These are phyloP conservation scores for Aphrophora alni DNA, from an alignment of 2,888 invertebrate species.

Conservation along the genomic window DNA sequence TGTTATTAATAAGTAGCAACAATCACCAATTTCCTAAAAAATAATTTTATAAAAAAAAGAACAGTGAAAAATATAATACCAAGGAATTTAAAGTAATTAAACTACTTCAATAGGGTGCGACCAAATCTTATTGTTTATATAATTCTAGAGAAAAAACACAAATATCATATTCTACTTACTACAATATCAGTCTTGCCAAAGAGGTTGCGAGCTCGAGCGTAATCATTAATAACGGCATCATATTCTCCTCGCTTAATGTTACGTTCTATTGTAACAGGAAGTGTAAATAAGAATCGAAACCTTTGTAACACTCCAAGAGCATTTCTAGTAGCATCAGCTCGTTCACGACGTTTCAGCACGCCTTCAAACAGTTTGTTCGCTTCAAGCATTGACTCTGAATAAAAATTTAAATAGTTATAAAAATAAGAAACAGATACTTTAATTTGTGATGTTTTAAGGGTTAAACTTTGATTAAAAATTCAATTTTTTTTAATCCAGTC, in stretches of 20 bases:
- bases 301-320: constrained; percentile 91
- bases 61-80: no score
- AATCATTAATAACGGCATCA: constrained; percentile 97
- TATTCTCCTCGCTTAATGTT: constrained; percentile 95
- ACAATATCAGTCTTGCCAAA: constrained; percentile 93
- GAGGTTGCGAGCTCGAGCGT: constrained; percentile 92
- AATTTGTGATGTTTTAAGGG: constrained; percentile 9
- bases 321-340: constrained; percentile 95
- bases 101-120: no score
- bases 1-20: no score
- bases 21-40: no score
- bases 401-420: constrained; percentile 45
- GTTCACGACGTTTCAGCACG: constrained; percentile 88
- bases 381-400: constrained; percentile 82
- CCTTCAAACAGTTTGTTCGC: constrained; percentile 93
- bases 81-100: no score
- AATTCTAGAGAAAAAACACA: no score
- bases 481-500: background rate
- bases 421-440: background rate
- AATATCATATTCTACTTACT: no score
- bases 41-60: no score
- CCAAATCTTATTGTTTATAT: no score
- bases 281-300: constrained; percentile 94
- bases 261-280: constrained; percentile 92
- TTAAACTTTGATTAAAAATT: background rate